phyloP scores from a whole-genome alignment of 2,113 vertebrate species.

The Heliornis fulica region DNA sequence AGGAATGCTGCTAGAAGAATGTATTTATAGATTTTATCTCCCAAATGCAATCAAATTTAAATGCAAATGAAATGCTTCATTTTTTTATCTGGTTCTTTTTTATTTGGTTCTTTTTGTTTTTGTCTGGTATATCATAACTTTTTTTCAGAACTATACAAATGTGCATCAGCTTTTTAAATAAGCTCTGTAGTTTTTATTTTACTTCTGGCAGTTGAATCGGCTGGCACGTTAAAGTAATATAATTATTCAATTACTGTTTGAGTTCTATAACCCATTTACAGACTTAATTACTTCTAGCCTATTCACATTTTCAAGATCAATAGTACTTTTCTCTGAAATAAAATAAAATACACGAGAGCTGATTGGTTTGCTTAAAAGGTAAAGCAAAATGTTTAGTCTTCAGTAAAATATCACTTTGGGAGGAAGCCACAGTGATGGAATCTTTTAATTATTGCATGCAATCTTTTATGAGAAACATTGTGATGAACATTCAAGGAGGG shows the following conservation, averaged over 20 bases:
- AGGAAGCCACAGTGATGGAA: neutral
- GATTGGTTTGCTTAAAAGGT: neutral
- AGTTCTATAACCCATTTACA: slow-evolving; percentile 35
- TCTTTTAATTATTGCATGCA: neutral
- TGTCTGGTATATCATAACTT: neutral
- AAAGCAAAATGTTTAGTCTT: neutral
- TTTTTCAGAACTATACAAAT: neutral
- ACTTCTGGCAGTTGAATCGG: neutral
- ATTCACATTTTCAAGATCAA: slow-evolving; percentile 50
- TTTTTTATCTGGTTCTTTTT: neutral
- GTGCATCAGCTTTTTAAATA: neutral
- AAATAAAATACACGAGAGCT: neutral
- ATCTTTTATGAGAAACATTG: neutral
- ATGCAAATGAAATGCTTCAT: neutral
- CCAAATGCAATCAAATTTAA: neutral
- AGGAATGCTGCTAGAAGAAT: neutral
- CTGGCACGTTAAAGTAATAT: slow-evolving; percentile 43
- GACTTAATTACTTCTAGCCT: slow-evolving; percentile 48
- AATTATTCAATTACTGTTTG: slow-evolving; percentile 58
- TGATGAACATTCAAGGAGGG: neutral
- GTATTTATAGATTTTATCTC: neutral
- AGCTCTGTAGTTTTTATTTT: slow-evolving; percentile 35
- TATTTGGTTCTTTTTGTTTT: neutral
- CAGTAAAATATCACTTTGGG: neutral
- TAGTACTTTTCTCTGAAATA: slow-evolving; percentile 33